A percentile compares a stretch with the other conserved stretches of the same genome.
Conservation (phyloP, 2,113 vertebrate genomes). For the Caretta caretta region DNA sequence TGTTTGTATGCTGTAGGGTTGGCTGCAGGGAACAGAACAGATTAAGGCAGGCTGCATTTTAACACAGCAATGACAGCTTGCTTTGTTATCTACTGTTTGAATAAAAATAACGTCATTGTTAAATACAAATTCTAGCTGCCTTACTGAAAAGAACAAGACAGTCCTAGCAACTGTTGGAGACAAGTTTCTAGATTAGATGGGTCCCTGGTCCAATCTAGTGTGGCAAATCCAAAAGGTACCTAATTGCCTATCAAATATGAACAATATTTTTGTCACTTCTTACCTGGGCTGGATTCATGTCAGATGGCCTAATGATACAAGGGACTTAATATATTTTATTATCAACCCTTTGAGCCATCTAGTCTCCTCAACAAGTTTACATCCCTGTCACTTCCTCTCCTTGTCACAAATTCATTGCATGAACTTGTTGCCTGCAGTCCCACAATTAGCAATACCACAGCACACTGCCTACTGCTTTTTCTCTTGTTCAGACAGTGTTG, state of each 20-base stretch:
- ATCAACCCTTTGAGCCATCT: not conserved
- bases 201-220: not conserved
- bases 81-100: not conserved
- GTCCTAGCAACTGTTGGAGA: not conserved
- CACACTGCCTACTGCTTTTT: not conserved
- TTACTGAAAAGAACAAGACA: not conserved
- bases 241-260: not conserved
- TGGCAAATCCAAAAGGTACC: not conserved
- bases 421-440: not conserved
- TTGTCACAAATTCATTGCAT: not conserved
- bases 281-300: not conserved
- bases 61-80: not conserved
- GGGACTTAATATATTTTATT: not conserved
- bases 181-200: not conserved
- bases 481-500: not conserved
- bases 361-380: not conserved
- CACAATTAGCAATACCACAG: slow-evolving; percentile 16
- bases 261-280: not conserved
- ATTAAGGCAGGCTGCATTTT: not conserved
- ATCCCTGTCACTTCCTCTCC: not conserved
- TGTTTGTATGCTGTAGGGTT: not conserved
- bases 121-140: not conserved
- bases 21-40: not conserved
- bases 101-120: not conserved
- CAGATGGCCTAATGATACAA: not conserved